Base-by-base conservation (phyloP, 2,888 invertebrate genomes). In the Drosophila austrosaltans region DNA sequence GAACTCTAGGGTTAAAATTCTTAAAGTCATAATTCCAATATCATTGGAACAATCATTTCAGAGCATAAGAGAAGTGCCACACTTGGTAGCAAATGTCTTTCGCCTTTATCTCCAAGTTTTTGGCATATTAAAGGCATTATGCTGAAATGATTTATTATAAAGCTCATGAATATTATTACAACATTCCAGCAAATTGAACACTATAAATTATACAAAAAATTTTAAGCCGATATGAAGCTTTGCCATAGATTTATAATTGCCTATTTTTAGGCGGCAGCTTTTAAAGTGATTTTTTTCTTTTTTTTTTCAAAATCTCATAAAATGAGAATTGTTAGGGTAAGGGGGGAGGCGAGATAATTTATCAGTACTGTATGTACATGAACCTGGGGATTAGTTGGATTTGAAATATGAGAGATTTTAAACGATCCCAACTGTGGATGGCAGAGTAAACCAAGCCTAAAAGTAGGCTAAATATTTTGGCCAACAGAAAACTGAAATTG, bases 181-280 rank as follows among this genome's bases (percentile, higher is more conserved):
- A 2, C 22, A 8, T 2, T 20, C 10, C 1, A 22, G 25, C 22
- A 25, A 25, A 48, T 48, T 48, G 22, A 12, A 12, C 25, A 12
- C 44, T 40, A 40, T 40, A n/a, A 40, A 40, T 40, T n/a, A 40
- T n/a, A 40, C 3, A 40, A 40, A 40, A 40, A 40, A 40, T 40
- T 40, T 25, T 48, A 48, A 25, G 22, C 44, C 39, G 28, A 48
- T 57, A 57, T 22, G 30, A 32, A 28, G 42, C 42, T 28, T 63
- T 63, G 12, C 10, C 10, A 10, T 12, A 53, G 16, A 56, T 16
- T 36, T 36, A 12, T 25, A 56, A 53, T 78, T 73, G 87, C 81
- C 71, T 86, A 74, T 70, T 75, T 77, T 79, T n/a, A 8, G 77
- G 77, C 75, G 22, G 57, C 4, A 20, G 39, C 36, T 53, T 36